Conservation (phyloP, 1,140 invertebrate genomes). For the Ips nitidus region DNA sequence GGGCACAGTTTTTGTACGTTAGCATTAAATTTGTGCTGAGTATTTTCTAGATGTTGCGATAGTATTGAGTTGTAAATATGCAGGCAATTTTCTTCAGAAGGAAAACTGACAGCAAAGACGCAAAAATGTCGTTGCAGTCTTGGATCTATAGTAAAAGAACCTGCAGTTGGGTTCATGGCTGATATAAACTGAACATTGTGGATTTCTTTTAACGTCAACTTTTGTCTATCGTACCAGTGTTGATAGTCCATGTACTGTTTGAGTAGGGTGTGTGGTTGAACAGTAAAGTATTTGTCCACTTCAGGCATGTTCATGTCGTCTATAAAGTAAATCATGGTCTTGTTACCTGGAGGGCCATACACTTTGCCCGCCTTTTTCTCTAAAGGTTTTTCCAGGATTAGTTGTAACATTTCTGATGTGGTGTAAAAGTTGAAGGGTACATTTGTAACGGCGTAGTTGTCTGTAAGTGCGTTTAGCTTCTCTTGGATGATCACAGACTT, state of each 20-base stretch:
- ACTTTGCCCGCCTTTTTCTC: constrained; percentile 95
- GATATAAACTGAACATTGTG: constrained; percentile 92
- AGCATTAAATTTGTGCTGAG: constrained; percentile 66
- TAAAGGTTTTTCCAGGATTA: constrained; percentile 86
- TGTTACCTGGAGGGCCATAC: constrained; percentile 89
- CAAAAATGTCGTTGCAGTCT: constrained; percentile 91
- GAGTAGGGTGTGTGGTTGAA: constrained; percentile 92
- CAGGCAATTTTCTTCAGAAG: constrained; percentile 74
- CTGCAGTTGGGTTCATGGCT: constrained; percentile 96
- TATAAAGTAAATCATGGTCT: constrained; percentile 91
- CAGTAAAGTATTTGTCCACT: constrained; percentile 92
- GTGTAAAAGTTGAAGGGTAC: constrained; percentile 97
- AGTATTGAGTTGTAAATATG: constrained; percentile 85
- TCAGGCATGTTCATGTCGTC: constrained; percentile 98
- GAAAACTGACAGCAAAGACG: constrained; percentile 88
- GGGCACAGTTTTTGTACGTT: constrained; percentile 62
- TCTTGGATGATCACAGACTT: constrained; percentile 86
- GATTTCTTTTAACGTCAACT: constrained; percentile 88
- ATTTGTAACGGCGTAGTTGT: constrained; percentile 80
- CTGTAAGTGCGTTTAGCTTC: constrained; percentile 73
- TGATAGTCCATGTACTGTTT: constrained; percentile 92
- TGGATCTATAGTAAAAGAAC: constrained; percentile 91
- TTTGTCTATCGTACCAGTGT: constrained; percentile 90
- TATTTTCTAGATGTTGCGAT: constrained; percentile 72
- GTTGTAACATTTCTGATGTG: constrained; percentile 91